Percentiles rank a stretch among this genome's conserved stretches.
These are phyloP conservation scores for Luidia sarsii DNA, from an alignment of 53 echinoderm and acorn worm genomes.

Conservation along the genomic window DNA sequence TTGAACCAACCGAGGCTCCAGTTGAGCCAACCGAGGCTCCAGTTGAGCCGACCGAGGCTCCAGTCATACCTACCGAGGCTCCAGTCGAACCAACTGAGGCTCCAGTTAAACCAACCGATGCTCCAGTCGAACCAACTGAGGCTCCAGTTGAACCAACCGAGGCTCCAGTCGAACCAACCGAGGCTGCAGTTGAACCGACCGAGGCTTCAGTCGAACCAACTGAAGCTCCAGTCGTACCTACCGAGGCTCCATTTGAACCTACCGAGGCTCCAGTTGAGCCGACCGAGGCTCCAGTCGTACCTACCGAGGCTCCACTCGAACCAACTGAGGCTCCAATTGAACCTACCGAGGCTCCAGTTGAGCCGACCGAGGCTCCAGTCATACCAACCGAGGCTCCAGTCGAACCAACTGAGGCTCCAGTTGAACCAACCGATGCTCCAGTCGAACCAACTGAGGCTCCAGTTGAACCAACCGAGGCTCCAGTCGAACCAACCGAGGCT, in stretches of 20 bases:
- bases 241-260: background rate
- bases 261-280: slow-evolving; percentile 1
- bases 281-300: background rate
- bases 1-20: background rate
- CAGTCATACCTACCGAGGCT: no score
- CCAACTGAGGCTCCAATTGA: slow-evolving; percentile 5
- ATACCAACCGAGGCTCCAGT: slow-evolving; percentile 1
- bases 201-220: background rate
- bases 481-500: background rate
- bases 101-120: slow-evolving; percentile 1
- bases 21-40: slow-evolving; percentile 1
- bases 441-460: background rate
- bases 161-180: no score
- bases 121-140: slow-evolving; percentile 7
- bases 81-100: background rate
- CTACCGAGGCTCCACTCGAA: background rate
- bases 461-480: background rate
- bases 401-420: no score
- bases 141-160: background rate
- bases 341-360: background rate
- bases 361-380: background rate
- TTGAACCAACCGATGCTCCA: background rate
- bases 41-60: background rate
- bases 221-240: slow-evolving; percentile 9
- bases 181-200: background rate